Evolutionary conservation across 2,888 invertebrate species (phyloP).

Genomic region (Acanthococcus lagerstroemiae): DNA sequence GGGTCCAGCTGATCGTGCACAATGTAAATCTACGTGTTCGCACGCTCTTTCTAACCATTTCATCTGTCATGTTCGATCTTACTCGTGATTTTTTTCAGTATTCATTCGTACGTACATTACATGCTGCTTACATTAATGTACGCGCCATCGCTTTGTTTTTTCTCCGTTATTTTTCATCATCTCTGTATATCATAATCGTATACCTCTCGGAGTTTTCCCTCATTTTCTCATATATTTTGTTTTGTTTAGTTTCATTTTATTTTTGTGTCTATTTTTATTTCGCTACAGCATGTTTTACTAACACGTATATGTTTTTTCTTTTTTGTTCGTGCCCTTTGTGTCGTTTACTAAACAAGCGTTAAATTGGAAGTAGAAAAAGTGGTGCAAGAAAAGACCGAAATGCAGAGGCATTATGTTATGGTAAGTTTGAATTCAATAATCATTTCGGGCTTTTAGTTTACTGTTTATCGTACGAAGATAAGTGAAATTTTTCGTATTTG

Average conservation of each 20-base stretch:
- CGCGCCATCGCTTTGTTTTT: constrained; percentile 19
- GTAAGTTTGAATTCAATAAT: constrained; percentile 47
- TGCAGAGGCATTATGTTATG: constrained; percentile 82
- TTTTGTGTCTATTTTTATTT: constrained; percentile 35
- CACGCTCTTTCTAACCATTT: neutral
- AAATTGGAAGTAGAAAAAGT: constrained; percentile 79
- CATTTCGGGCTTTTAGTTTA: neutral
- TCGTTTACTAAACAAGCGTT: constrained; percentile 30
- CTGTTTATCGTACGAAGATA: too few relatives aligned
- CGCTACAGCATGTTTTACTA: constrained; percentile 35
- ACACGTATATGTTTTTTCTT: constrained; percentile 34
- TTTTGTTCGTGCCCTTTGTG: constrained; percentile 37
- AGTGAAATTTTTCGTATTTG: too few relatives aligned
- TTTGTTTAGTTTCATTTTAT: neutral
- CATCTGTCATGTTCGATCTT: constrained; percentile 4
- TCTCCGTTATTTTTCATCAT: constrained; percentile 2
- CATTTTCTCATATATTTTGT: neutral
- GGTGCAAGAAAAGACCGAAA: constrained; percentile 75
- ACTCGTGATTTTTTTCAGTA: neutral
- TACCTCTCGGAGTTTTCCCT: neutral
- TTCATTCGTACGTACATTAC: constrained; percentile 4
- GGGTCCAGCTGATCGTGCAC: constrained; percentile 6
- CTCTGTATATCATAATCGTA: neutral
- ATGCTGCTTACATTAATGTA: constrained; percentile 20
- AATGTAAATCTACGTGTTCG: constrained; percentile 4